Evolutionary conservation across 37 sponge, comb jelly and placozoan genomes (phyloP), one percentile per base, ranked within the genome.

Genomic region (Bolinopsis microptera): DNA sequence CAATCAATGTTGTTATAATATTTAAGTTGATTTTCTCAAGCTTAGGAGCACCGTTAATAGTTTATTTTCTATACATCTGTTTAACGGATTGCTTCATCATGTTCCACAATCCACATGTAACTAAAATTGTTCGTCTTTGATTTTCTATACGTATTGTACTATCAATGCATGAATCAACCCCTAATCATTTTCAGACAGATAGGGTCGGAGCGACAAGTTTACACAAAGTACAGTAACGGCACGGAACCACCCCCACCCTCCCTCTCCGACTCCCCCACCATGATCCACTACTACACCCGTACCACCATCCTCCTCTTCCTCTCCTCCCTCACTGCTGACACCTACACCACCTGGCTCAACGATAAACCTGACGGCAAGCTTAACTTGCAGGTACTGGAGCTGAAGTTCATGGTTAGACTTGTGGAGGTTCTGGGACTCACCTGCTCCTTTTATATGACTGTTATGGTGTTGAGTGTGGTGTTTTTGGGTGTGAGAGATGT

Each of bases 171-270:
- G n/a, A n/a, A n/a, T n/a, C n/a, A n/a, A n/a, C n/a, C 5, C 61
- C 61, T n/a, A 70, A 70, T n/a, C 74, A 22, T 39, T 40, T 28
- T 25, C 90, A 86, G 90, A 27, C 48, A 86, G 35, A 86, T 86
- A 86, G 26, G 36, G 13, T 0, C 25, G 24, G 61, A 86, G 26
- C 48, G 68, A 28, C 27, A 39, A 39, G 90, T 86, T 0, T 86
- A 34, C 26, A 86, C 90, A 34, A 86, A 86, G 67, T 86, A 86
- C 90, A 86, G 90, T 34, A 86, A 86, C 61, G 35, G 35, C n/a
- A 86, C 90, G 30, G 30, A 9, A 2, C 90, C 90, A 25, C 90
- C 90, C 2, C 5, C 61, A 0, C 36, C 61, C 22, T 26, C 61
- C 41, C 90, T 27, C 90, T 16, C 61, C 61, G 33, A 28, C 80